Percentiles rank a stretch among this genome's conserved stretches.
Evolutionary conservation across 2,797 vertebrate genomes (phyloP).

Genomic region (Gambusia yucatana): DNA sequence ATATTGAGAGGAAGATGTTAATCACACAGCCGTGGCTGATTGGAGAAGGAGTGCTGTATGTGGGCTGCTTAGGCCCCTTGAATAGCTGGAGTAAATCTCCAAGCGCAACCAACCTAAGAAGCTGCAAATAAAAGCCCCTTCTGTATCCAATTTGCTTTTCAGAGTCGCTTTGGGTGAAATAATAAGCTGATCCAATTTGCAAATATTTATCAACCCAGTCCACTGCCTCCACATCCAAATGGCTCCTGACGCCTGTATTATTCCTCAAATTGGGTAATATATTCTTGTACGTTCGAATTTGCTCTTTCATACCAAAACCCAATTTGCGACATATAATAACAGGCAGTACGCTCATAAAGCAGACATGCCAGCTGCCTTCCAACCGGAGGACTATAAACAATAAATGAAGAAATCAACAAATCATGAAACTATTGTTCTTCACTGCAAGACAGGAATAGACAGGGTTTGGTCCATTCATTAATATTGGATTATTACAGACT

Average conservation of each 20-base stretch:
- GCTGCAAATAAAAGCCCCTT: slow-evolving; percentile 74
- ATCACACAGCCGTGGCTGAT: slow-evolving; percentile 69
- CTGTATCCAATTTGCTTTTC: slow-evolving; percentile 80
- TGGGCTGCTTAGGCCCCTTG: slow-evolving; percentile 61
- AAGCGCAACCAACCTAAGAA: slow-evolving; percentile 73
- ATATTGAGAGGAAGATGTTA: slow-evolving; percentile 64
- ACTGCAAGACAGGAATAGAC: slow-evolving; percentile 29
- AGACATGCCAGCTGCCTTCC: slow-evolving; percentile 42
- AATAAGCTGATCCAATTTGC: slow-evolving; percentile 83
- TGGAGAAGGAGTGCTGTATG: slow-evolving; percentile 59
- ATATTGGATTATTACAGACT: slow-evolving; percentile 20
- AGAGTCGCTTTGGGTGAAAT: slow-evolving; percentile 78
- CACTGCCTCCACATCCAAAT: slow-evolving; percentile 70
- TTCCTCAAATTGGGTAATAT: slow-evolving; percentile 76
- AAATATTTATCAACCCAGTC: slow-evolving; percentile 81
- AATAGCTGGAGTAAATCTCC: slow-evolving; percentile 77
- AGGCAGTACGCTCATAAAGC: slow-evolving; percentile 49
- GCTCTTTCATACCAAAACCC: slow-evolving; percentile 62
- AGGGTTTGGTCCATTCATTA: slow-evolving; percentile 16
- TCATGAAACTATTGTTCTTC: slow-evolving; percentile 41
- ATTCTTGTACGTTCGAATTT: slow-evolving; percentile 76
- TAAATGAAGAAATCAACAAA: slow-evolving; percentile 59
- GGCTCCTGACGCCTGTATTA: slow-evolving; percentile 68
- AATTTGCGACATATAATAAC: slow-evolving; percentile 73
- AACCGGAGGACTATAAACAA: slow-evolving; percentile 45